Conservation (phyloP, 2,888 invertebrate genomes). For the Pemphredon lugubris region DNA sequence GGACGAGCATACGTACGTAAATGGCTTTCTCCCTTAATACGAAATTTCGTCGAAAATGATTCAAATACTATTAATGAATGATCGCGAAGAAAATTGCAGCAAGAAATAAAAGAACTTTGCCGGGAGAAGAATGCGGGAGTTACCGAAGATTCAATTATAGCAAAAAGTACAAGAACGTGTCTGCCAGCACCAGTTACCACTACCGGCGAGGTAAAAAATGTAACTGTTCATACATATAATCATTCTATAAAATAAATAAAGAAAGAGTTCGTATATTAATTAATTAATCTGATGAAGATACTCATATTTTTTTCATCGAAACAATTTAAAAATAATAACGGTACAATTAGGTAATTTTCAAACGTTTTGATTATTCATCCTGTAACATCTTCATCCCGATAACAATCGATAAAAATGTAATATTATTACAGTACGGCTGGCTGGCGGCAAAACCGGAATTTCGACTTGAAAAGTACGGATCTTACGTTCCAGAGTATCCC, state of each 20-base stretch:
- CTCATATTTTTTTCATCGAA: background rate
- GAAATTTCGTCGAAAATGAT: background rate
- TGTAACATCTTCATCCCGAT: too few species aligned
- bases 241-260: too few species aligned
- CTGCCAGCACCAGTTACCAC: slow-evolving; percentile 66
- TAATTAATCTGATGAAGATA: slow-evolving; percentile 8
- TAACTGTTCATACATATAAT: too few species aligned
- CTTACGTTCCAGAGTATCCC: slow-evolving; percentile 59
- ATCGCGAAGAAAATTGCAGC: slow-evolving; percentile 57
- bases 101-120: slow-evolving; percentile 60
- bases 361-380: too few species aligned
- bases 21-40: background rate
- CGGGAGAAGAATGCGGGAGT: slow-evolving; percentile 53
- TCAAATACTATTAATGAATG: background rate
- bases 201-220: slow-evolving; percentile 53
- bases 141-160: background rate
- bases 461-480: slow-evolving; percentile 69
- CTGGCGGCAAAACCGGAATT: slow-evolving; percentile 71
- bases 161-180: slow-evolving; percentile 60
- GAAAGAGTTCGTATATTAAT: too few species aligned
- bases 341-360: background rate
- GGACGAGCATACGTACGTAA: slow-evolving; percentile 69
- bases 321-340: background rate
- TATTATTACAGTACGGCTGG: slow-evolving; percentile 68
- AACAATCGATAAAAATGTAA: background rate